These are phyloP conservation scores for Aplysina aerophoba DNA, from an alignment of 37 sponge, comb jelly and placozoan species.

Conservation along the genomic window DNA sequence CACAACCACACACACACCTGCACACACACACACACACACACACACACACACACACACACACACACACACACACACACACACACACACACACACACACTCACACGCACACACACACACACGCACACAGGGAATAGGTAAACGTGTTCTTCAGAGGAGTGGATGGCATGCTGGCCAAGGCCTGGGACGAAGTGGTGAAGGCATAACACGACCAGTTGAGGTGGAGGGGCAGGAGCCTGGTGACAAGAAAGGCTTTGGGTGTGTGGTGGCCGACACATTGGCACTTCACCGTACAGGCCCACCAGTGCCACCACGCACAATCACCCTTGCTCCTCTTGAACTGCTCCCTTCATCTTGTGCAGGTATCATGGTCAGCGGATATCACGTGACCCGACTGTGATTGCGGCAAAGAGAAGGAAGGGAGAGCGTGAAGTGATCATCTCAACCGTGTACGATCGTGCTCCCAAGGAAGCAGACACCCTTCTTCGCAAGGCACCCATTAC, in stretches of 20 bases:
- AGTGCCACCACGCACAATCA: background rate
- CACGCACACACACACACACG: background rate
- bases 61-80: background rate
- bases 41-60: slow-evolving; percentile 3
- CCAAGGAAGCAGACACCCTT: slow-evolving; percentile 51
- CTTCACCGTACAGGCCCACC: no score
- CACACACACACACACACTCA: no score
- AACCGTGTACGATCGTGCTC: slow-evolving; percentile 68
- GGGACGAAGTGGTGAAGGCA: slow-evolving; percentile 54
- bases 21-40: background rate
- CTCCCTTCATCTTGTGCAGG: slow-evolving; percentile 32
- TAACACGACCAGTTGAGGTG: slow-evolving; percentile 70
- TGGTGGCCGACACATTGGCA: background rate
- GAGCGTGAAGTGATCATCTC: slow-evolving; percentile 70
- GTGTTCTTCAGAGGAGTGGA: slow-evolving; percentile 72
- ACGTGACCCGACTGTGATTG: background rate
- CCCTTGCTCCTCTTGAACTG: background rate
- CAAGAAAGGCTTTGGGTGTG: slow-evolving; percentile 91
- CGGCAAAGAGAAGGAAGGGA: slow-evolving; percentile 40
- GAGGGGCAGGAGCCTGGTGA: slow-evolving; percentile 74
- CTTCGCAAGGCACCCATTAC: slow-evolving; percentile 52
- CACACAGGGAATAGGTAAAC: slow-evolving; percentile 82
- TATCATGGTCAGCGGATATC: slow-evolving; percentile 74
- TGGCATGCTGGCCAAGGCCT: slow-evolving; percentile 88
- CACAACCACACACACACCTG: no score